Evolutionary conservation across 2,797 vertebrate species (phyloP).

Genomic region (Vespertilio murinus): DNA sequence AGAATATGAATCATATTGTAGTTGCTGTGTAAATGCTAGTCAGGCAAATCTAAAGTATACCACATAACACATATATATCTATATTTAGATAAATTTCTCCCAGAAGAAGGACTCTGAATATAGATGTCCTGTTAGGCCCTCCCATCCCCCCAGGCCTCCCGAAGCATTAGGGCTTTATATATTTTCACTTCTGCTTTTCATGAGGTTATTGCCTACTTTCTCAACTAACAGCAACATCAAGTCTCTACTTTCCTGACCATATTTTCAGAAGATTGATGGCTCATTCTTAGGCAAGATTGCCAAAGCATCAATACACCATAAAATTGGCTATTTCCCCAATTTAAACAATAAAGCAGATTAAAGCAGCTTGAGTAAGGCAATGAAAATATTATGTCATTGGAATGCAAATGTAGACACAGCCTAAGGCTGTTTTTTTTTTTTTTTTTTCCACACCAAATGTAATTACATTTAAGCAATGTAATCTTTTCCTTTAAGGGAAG

Average conservation of each 20-base stretch:
- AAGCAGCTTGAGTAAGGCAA: constrained; percentile 32
- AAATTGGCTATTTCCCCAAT: constrained; percentile 26
- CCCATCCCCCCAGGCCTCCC: not conserved
- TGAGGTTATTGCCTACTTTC: not conserved
- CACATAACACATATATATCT: not conserved
- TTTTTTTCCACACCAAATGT: not conserved
- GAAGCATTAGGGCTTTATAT: not conserved
- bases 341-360: constrained; percentile 68
- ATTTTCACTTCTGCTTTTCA: not conserved
- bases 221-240: constrained; percentile 27
- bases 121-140: not conserved
- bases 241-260: not conserved
- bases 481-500: not conserved
- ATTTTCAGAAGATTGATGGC: constrained; percentile 15
- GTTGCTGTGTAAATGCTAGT: not conserved
- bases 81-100: not conserved
- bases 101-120: not conserved
- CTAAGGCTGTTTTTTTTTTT: not conserved
- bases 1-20: not conserved
- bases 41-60: not conserved
- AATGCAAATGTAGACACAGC: constrained; percentile 48
- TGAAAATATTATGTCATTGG: constrained; percentile 50
- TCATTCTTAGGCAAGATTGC: constrained; percentile 19
- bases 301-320: constrained; percentile 35
- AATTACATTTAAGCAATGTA: constrained; percentile 50